A percentile compares a stretch with the other conserved stretches of the same genome.
Conservation (phyloP, 2,888 invertebrate species). For the Acleris sparsana region DNA sequence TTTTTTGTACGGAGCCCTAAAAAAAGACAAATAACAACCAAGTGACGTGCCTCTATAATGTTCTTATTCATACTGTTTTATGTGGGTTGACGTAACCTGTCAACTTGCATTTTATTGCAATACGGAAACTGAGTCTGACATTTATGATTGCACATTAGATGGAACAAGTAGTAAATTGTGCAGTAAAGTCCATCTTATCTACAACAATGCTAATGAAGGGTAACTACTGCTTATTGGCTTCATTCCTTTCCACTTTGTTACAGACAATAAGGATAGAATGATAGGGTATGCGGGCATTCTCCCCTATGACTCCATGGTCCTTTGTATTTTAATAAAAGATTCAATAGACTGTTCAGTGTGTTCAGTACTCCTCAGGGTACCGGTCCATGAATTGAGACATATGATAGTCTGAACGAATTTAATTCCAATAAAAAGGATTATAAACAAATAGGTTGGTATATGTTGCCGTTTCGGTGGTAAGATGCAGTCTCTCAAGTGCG, state of each 20-base stretch:
- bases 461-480: too few relatives aligned
- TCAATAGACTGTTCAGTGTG: too few relatives aligned
- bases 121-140: slow-evolving; percentile 8
- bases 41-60: too few relatives aligned
- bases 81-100: background rate
- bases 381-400: too few relatives aligned
- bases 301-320: slow-evolving; percentile 38
- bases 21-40: too few relatives aligned
- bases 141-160: slow-evolving; percentile 1
- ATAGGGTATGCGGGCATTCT: slow-evolving; percentile 51
- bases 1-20: too few relatives aligned
- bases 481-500: too few relatives aligned
- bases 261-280: slow-evolving; percentile 53
- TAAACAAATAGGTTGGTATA: too few relatives aligned
- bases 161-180: slow-evolving; percentile 14
- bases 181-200: slow-evolving; percentile 24
- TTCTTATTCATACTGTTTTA: background rate
- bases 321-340: slow-evolving; percentile 31
- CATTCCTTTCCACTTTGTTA: slow-evolving; percentile 47
- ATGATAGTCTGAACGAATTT: too few relatives aligned
- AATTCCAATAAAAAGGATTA: too few relatives aligned
- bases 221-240: slow-evolving; percentile 44
- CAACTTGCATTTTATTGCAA: background rate
- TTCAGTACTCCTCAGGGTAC: too few relatives aligned
- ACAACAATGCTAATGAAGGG: slow-evolving; percentile 43